Base-by-base conservation (phyloP, 2,113 vertebrate species). In the Melanocharis versteri region DNA sequence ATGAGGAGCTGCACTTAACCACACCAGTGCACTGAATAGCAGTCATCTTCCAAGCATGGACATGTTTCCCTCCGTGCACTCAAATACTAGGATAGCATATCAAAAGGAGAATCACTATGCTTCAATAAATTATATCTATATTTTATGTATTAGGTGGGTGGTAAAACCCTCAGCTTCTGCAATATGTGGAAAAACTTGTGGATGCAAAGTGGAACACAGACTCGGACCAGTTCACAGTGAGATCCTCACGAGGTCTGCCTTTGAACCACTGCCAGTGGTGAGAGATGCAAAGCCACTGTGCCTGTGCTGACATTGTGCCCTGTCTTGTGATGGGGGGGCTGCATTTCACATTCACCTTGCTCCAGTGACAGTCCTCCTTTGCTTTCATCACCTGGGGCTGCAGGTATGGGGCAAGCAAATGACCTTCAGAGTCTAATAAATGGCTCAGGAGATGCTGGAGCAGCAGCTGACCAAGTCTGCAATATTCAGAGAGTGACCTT, bases 211-310 rank as follows among this genome's bases (percentile, higher is more conserved):
- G 50, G 50, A 78, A 11, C 35, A 75, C 27, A 45, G 35, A 47
- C 48, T 28, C 3, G 7, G 64, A 39, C 16, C 33, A 20, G 33
- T 11, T 79, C 33, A 60, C 4, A 4, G 9, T 26, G 28, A 64
- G 45, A 44, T 21, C 24, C 22, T 9, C n/a, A 31, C 0, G 0
- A 70, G 4, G 44, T 60, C 24, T 72, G 66, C 47, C 33, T 71
- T 56, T 68, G 87, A 79, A n/a, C 11, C 23, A 8, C 10, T 33
- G 42, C 23, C 50, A 45, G 35, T 6, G 37, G 51, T 13, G 6
- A 62, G 12, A 56, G 28, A 70, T 16, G 8, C 73, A 93, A 70
- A 72, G 28, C 9, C 37, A 13, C 40, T 10, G 23, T 35, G 48
- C 18, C 53, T 70, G 51, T 0, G 0, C 64, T 50, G 28, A 53